phyloP scores from a whole-genome alignment of 2,113 vertebrate genomes.

The Cygnus buccinator region DNA sequence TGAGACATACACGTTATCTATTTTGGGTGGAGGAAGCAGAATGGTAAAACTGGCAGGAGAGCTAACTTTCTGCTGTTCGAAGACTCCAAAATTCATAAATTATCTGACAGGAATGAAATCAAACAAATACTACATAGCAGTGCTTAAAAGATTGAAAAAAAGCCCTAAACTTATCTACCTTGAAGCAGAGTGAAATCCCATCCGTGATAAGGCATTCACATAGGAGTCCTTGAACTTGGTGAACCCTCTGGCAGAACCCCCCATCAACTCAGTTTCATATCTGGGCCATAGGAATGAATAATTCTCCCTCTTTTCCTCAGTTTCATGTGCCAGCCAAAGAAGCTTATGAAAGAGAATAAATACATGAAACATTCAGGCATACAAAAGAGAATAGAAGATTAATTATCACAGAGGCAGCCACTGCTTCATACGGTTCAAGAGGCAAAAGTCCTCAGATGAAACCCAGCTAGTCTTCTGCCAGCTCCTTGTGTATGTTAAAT shows the following conservation, averaged over 20 bases:
- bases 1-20: not conserved
- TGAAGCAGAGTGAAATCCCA: not conserved
- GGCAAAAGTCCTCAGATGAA: not conserved
- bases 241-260: not conserved
- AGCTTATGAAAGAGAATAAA: slow-evolving; percentile 31
- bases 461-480: not conserved
- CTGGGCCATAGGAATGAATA: not conserved
- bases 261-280: not conserved
- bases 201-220: not conserved
- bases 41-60: not conserved
- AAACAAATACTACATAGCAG: not conserved
- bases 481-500: not conserved
- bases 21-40: not conserved
- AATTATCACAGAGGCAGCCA: not conserved
- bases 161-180: not conserved
- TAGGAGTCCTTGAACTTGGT: not conserved
- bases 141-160: not conserved
- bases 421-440: not conserved
- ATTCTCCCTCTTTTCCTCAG: not conserved
- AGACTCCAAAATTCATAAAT: not conserved
- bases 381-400: slow-evolving; percentile 13
- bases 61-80: not conserved
- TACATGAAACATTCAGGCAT: not conserved
- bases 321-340: not conserved
- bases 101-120: not conserved